Conservation (phyloP, 64 coral and sea anemone genomes). For the Montipora sp. region DNA sequence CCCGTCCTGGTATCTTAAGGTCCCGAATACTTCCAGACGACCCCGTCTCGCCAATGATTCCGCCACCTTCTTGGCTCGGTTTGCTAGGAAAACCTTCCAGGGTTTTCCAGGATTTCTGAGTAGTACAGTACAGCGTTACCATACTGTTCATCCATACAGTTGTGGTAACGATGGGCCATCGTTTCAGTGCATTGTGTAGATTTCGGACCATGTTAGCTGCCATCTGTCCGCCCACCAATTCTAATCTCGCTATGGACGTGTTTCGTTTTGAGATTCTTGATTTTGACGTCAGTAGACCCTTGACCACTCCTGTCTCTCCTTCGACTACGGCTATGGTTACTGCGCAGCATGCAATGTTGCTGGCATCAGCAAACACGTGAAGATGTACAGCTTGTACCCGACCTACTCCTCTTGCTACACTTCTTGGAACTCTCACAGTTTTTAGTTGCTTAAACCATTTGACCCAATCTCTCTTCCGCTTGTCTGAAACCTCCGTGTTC, state of each 20-base stretch:
- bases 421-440: constrained; percentile 26
- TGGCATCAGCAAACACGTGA: constrained; percentile 40
- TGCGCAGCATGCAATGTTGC: constrained; percentile 21
- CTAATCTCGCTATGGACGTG: constrained; percentile 36
- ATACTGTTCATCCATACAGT: constrained; percentile 74
- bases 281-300: constrained; percentile 43
- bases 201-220: constrained; percentile 56
- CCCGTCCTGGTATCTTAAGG: no score
- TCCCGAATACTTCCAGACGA: constrained; percentile 21
- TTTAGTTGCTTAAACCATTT: constrained; percentile 43
- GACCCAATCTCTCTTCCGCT: not conserved
- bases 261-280: constrained; percentile 55
- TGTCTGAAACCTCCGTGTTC: not conserved
- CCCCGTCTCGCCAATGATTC: constrained; percentile 7
- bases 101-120: constrained; percentile 40
- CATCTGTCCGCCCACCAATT: constrained; percentile 47
- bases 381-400: not conserved
- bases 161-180: constrained; percentile 25
- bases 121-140: constrained; percentile 55
- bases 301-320: not conserved
- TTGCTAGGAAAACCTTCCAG: constrained; percentile 56
- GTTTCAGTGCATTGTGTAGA: constrained; percentile 13
- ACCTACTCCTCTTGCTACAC: constrained; percentile 4
- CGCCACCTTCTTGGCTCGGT: constrained; percentile 59
- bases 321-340: constrained; percentile 18